Conservation (phyloP, 2,888 invertebrate genomes). For the Didymodactylos carnosus region DNA sequence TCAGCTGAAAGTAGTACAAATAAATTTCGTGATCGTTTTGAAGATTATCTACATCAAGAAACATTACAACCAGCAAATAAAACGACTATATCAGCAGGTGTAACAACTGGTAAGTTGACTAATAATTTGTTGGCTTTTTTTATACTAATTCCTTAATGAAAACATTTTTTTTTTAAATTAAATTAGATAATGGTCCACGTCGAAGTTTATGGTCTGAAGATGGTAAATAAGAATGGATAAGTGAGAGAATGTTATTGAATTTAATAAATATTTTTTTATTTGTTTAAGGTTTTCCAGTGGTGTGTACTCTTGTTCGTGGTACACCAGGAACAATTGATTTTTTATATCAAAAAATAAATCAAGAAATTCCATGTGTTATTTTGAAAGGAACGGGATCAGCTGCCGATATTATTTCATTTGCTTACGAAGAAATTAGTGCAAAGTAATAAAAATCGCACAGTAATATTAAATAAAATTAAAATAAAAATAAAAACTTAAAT, state of each 20-base stretch:
- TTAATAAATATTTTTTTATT: no score
- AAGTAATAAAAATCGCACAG: conserved; percentile 1
- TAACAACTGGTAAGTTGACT: neutral
- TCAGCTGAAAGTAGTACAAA: neutral
- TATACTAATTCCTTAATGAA: no score
- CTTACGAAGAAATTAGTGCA: conserved; percentile 28
- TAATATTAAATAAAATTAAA: no score
- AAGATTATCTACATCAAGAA: neutral
- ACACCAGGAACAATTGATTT: conserved; percentile 27
- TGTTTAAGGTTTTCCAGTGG: conserved; percentile 24
- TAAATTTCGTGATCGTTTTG: neutral
- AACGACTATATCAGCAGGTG: neutral
- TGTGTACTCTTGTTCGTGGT: conserved; percentile 32
- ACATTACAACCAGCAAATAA: neutral
- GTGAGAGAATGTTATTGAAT: no score
- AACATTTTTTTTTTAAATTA: neutral
- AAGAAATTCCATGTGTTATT: conserved; percentile 31
- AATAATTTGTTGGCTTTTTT: no score
- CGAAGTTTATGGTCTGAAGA: neutral
- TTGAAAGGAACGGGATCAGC: conserved; percentile 31
- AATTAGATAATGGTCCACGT: neutral
- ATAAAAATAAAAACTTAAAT: no score
- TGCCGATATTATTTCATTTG: conserved; percentile 31
- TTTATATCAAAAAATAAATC: conserved; percentile 26
- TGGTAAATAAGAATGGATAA: no score